Evolutionary conservation across 2,888 invertebrate species (phyloP), one percentile per base, ranked within the genome.

Genomic region (Cephalotes varians): DNA sequence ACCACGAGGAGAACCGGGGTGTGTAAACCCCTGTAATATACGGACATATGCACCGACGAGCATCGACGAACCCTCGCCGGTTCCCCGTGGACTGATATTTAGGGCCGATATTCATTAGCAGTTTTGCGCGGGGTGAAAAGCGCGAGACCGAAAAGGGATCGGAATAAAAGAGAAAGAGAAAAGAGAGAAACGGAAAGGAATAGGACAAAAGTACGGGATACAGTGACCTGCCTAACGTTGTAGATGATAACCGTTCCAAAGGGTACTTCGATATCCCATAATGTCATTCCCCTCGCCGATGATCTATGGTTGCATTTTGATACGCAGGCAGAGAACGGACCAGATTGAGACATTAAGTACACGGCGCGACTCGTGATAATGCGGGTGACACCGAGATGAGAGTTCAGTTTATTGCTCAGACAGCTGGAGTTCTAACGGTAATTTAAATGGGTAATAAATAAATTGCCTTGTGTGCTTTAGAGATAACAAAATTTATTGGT

Each of bases 101-200:
- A 94, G 94, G 94, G 93, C 93, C 92, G 93, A 94, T 94, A 94
- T 94, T 94, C 94, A 94, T 94, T 94, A 94, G 93, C 94, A 93
- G 92, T 90, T 92, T 92, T 92, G 88, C 92, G 86, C 90, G 83
- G 84, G 82, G 64, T 65, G 85, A 82, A 74, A 81, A 85, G 65
- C 37, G 65, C 49, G 51, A 58, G 49, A 47, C 25, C 64, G 54
- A 72, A 62, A 67, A 10, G 80, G 84, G 79, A 84, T 25, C 12
- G 28, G 60, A 21, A 15, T 7, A 73, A 84, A 49, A 28, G 58
- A 28, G 28, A 47, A 9, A 44, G 28, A 31, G 44, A 25, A n/a
- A 60, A 74, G 60, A 71, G 51, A 25, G 31, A 25, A n/a, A 72
- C 28, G 49, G 28, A 49, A 31, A 65, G 44, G 34, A 60, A 58